Percentiles rank a stretch among this genome's conserved stretches.
Conservation (phyloP, 2,888 invertebrate species). For the Meiosimyza platycephala region DNA sequence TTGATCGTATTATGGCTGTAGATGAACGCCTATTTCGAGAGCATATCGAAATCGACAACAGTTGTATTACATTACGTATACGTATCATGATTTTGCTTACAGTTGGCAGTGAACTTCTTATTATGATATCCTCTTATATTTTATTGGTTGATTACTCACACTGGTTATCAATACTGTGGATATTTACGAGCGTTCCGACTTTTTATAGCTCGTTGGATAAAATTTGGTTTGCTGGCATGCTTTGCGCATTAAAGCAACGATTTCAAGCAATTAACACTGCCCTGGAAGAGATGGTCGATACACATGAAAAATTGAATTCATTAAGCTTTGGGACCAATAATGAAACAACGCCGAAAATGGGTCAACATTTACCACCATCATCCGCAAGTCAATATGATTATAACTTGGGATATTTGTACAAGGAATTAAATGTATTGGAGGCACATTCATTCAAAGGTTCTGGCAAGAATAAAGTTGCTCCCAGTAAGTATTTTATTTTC, state of each 20-base stretch:
- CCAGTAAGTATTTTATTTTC: conserved; percentile 47
- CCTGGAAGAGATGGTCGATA: conserved; percentile 54
- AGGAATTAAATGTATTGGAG: conserved; percentile 53
- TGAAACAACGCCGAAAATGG: neutral
- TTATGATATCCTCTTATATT: conserved; percentile 56
- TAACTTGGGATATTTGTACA: conserved; percentile 55
- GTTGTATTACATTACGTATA: conserved; percentile 53
- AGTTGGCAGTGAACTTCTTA: conserved; percentile 56
- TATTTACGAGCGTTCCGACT: conserved; percentile 61
- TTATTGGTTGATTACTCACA: conserved; percentile 56
- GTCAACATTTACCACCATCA: neutral
- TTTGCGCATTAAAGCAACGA: conserved; percentile 61
- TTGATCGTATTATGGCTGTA: conserved; percentile 60
- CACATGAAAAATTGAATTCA: conserved; percentile 54
- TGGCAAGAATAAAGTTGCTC: conserved; percentile 49
- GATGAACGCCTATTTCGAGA: conserved; percentile 62
- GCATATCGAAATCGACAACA: conserved; percentile 58
- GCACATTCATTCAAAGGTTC: conserved; percentile 46
- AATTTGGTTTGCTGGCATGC: conserved; percentile 64
- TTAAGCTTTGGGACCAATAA: neutral
- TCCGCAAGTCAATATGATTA: conserved; percentile 24
- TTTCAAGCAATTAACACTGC: conserved; percentile 54
- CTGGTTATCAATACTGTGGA: conserved; percentile 57
- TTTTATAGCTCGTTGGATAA: conserved; percentile 64
- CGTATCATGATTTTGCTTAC: conserved; percentile 56